Evolutionary conservation across 1,140 invertebrate species (phyloP).

Genomic region (Halesus radiatus): DNA sequence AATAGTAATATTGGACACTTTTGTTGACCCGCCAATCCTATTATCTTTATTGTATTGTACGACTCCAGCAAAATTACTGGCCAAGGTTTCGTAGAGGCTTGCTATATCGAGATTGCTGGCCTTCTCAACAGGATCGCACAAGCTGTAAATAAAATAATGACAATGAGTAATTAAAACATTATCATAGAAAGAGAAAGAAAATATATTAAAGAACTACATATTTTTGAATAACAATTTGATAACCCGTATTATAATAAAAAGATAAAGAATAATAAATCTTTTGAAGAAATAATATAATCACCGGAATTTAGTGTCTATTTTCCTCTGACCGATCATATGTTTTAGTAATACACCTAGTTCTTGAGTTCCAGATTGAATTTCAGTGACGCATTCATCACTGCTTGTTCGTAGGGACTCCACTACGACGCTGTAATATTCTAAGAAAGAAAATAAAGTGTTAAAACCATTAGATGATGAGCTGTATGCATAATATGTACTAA

Average conservation of each 20-base stretch:
- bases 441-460: not conserved
- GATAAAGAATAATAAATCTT: too few species aligned
- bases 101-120: constrained; percentile 79
- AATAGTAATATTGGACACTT: constrained; percentile 82
- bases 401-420: constrained; percentile 76
- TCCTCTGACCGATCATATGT: constrained; percentile 73
- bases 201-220: too few species aligned
- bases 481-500: too few species aligned
- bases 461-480: not conserved
- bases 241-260: too few species aligned
- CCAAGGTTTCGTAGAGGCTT: constrained; percentile 86
- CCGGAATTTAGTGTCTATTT: constrained; percentile 79
- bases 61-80: constrained; percentile 86
- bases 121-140: constrained; percentile 84
- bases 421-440: constrained; percentile 85
- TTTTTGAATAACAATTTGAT: too few species aligned
- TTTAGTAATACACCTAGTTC: constrained; percentile 77
- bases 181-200: too few species aligned
- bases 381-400: constrained; percentile 73
- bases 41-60: constrained; percentile 98
- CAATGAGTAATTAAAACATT: not conserved
- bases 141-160: constrained; percentile 67
- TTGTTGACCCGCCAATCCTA: constrained; percentile 75
- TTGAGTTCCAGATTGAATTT: constrained; percentile 75
- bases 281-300: constrained; percentile 62